These are phyloP conservation scores for Rana temporaria DNA, from an alignment of 2,113 vertebrate species.

Conservation along the genomic window DNA sequence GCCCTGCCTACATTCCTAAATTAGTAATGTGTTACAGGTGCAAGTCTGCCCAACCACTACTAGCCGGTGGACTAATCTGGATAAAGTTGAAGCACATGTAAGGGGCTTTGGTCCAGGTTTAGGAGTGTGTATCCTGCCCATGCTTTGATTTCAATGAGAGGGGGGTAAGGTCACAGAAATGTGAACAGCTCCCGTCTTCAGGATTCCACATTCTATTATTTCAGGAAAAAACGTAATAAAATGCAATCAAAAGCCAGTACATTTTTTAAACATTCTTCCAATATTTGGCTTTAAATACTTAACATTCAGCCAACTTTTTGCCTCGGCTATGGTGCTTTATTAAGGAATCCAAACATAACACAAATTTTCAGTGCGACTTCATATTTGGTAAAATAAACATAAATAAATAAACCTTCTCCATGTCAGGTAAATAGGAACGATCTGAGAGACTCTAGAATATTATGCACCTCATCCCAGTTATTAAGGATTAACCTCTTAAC, in stretches of 20 bases:
- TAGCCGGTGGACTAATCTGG: neutral
- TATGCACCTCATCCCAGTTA: too few relatives aligned
- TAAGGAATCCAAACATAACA: too few relatives aligned
- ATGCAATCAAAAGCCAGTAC: neutral
- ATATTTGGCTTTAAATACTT: slow-evolving; percentile 2
- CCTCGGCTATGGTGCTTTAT: neutral
- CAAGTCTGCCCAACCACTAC: slow-evolving; percentile 4
- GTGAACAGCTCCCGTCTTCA: neutral
- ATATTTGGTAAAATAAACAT: too few relatives aligned
- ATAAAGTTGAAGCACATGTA: neutral
- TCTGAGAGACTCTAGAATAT: too few relatives aligned
- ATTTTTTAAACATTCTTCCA: slow-evolving; percentile 16
- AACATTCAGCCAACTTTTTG: neutral
- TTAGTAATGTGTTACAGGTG: slow-evolving; percentile 36
- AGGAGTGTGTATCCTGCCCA: neutral
- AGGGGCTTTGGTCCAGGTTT: neutral
- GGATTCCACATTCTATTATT: neutral
- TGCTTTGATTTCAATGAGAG: neutral
- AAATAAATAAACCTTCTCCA: too few relatives aligned
- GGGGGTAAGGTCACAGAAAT: neutral
- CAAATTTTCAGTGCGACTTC: too few relatives aligned
- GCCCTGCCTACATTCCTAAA: slow-evolving; percentile 2
- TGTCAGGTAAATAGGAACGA: too few relatives aligned
- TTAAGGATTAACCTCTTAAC: too few relatives aligned
- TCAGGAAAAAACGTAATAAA: neutral